Base-by-base conservation (phyloP, 2,113 vertebrate species). In the Cromileptes altivelis region DNA sequence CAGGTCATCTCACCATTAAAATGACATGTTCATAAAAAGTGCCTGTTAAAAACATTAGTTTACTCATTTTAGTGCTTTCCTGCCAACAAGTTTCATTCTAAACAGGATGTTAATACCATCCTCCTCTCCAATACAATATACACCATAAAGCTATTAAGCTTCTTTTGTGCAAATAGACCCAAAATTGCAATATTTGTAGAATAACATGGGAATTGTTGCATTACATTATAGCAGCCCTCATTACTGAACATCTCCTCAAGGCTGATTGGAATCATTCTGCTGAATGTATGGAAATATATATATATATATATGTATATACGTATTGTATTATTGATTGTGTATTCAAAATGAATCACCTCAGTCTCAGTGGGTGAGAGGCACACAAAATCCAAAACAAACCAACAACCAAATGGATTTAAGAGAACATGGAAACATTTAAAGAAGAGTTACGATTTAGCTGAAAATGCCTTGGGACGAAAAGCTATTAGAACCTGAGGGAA, bases 401-500 rank as follows among this genome's bases (percentile, higher is more conserved):
- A 50, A 60, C 2, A 27, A 70, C n/a, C 8, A 37, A 69, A 79
- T 33, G 6, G 5, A 17, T 33, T 30, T 37, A 75, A 75, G 25
- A 57, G 42, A 85, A 84, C 23, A 65, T 30, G 27, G 70, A 80
- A 80, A 89, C 58, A 63, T 83, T 78, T 70, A 85, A 40, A 60
- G 49, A 89, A 89, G 60, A 65, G 47, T 92, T 84, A 27, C 2
- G 50, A 23, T 77, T 57, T 18, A 6, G n/a, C 30, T 73, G 19
- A 37, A 62, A 52, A 62, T 0, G 7, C 17, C 55, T 15, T 0
- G 9, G 25, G 69, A 74, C 71, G 61, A 68, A 85, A 64, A 84
- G 25, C 63, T 81, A 85, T 95, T 95, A 93, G 93, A 64, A 64
- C 42, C 58, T 37, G 3, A 74, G 4, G 53, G 37, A 85, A 94